Base-by-base conservation (phyloP, 2,888 invertebrate species). In the Chrysina gloriosa region DNA sequence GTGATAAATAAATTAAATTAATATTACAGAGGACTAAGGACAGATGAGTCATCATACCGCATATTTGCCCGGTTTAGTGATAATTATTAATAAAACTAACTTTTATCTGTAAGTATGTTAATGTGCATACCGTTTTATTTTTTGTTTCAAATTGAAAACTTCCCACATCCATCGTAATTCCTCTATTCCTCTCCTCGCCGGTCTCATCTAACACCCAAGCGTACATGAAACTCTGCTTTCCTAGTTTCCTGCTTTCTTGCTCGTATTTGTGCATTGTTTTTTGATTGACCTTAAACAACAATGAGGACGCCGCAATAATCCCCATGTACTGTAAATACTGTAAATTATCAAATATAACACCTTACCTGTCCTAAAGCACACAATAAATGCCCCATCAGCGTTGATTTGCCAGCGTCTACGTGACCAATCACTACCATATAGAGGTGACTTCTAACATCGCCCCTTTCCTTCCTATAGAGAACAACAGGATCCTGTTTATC, bases 121-220 rank as follows among this genome's bases (percentile, higher is more conserved):
- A n/a, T n/a, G n/a, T n/a, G 65, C 72, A 63, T 65, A 78, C 77
- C 63, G 77, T 80, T 84, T 96, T 96, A 1, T 90, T 89, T 64
- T 90, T 88, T 0, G 97, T 96, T 84, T 96, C 95, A 85, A 98
- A 97, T 74, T 93, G 92, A 11, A 94, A 94, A 75, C 94, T 90
- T 0, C 96, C 98, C 9, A 99, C 92, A 84, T 99, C 99, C 96
- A 99, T 99, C 0, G 99, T 99, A 56, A 99, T 97, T 9, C 99
- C 99, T 72, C 99, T 89, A 23, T 91, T 90, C 76, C 97, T 89
- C 84, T 99, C 99, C 81, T 99, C 99, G 0, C 96, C 96, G 68
- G 98, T 98, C 84, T 99, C 98, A 84, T 99, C 99, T 61, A 99
- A 85, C 1, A 99, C 97, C 99, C 99, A 99, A 2, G 99, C 99